These are phyloP conservation scores for Chrysotoxum bicinctum DNA, from an alignment of 2,888 invertebrate species.

Conservation along the genomic window DNA sequence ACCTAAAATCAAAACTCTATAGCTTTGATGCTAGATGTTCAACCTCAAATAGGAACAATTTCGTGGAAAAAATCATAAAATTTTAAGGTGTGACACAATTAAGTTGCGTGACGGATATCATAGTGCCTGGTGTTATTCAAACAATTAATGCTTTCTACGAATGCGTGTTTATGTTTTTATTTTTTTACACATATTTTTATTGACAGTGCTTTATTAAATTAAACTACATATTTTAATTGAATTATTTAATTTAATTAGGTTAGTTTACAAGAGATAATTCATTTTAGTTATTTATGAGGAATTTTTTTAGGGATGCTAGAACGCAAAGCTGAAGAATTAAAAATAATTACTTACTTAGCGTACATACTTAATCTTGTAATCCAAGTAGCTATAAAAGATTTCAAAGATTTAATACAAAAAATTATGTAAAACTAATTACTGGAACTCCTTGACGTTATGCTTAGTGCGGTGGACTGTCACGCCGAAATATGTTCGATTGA, in stretches of 20 bases:
- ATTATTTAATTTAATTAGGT: neutral
- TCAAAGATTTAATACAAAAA: too few relatives aligned
- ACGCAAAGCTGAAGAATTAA: too few relatives aligned
- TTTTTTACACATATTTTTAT: neutral
- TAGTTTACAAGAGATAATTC: neutral
- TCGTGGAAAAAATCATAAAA: slow-evolving; percentile 31
- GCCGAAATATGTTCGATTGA: too few relatives aligned
- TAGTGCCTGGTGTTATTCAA: slow-evolving; percentile 27
- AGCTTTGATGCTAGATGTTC: neutral
- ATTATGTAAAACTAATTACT: too few relatives aligned
- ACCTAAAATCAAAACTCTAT: slow-evolving; percentile 28
- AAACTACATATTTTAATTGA: neutral
- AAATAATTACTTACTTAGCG: too few relatives aligned
- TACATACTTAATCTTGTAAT: too few relatives aligned
- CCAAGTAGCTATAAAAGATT: too few relatives aligned
- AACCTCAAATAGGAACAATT: slow-evolving; percentile 11
- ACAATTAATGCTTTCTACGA: slow-evolving; percentile 21
- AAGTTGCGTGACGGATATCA: slow-evolving; percentile 33
- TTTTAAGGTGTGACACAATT: slow-evolving; percentile 36
- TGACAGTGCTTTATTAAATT: neutral
- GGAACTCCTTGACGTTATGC: too few relatives aligned
- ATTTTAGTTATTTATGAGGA: neutral
- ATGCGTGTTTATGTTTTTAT: slow-evolving; percentile 5
- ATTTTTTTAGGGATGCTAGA: neutral
- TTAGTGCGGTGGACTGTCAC: too few relatives aligned